These are phyloP conservation scores for Julus scanicus DNA, from an alignment of 2,888 invertebrate species.

Conservation along the genomic window DNA sequence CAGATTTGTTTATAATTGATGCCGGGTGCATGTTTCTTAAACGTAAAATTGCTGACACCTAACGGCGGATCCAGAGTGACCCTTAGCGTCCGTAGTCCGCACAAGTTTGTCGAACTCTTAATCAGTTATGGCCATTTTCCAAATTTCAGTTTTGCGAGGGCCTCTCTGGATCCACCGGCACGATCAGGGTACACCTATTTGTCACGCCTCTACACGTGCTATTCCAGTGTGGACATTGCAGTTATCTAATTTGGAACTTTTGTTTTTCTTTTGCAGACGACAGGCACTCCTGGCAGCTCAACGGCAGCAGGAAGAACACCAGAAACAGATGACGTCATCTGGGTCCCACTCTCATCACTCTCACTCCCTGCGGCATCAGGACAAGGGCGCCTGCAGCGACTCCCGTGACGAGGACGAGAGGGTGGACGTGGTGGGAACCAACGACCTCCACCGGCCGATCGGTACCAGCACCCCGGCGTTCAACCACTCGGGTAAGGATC, in stretches of 20 bases:
- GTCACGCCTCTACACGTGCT: neutral
- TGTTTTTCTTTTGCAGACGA: slow-evolving; percentile 69
- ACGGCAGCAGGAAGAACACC: slow-evolving; percentile 65
- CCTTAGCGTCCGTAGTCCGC: neutral
- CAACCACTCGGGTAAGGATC: slow-evolving; percentile 57
- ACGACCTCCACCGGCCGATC: slow-evolving; percentile 51
- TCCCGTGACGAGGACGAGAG: slow-evolving; percentile 58
- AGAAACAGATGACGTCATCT: slow-evolving; percentile 63
- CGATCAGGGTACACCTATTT: neutral
- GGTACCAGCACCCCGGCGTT: slow-evolving; percentile 54
- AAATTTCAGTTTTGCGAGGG: neutral
- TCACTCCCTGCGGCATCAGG: slow-evolving; percentile 49
- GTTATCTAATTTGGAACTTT: neutral
- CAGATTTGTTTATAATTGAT: no score
- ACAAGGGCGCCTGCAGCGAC: slow-evolving; percentile 48
- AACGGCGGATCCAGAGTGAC: neutral
- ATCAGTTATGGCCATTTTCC: neutral
- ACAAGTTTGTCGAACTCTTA: neutral
- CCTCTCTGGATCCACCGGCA: neutral
- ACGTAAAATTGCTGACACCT: neutral
- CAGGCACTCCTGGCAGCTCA: slow-evolving; percentile 74
- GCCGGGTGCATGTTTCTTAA: neutral
- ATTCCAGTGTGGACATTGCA: neutral
- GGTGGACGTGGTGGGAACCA: slow-evolving; percentile 58
- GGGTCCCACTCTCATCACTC: slow-evolving; percentile 50